Evolutionary conservation across 2,888 invertebrate species (phyloP).

Genomic region (Tipula unca): DNA sequence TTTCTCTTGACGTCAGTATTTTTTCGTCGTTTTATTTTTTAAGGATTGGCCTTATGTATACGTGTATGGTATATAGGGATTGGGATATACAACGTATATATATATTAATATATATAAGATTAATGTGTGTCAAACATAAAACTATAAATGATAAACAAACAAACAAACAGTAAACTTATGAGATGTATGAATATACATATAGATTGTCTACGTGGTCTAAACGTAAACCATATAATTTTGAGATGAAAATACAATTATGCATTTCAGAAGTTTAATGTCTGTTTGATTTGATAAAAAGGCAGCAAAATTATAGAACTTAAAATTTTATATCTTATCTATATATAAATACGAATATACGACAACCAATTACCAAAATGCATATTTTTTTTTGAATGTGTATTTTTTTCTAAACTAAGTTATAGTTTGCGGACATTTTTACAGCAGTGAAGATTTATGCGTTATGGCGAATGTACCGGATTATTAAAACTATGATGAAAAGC

Average conservation of each 20-base stretch:
- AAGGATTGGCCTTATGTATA: not conserved
- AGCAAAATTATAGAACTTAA: not conserved
- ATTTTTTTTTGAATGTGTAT: not conserved
- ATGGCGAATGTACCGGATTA: no score
- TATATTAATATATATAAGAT: not conserved
- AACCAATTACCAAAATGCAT: not conserved
- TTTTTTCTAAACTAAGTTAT: not conserved
- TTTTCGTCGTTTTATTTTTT: not conserved
- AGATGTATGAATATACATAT: not conserved
- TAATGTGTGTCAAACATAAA: not conserved
- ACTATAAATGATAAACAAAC: not conserved
- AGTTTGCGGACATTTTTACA: not conserved
- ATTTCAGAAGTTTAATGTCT: not conserved
- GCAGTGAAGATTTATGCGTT: no score
- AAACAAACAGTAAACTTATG: not conserved
- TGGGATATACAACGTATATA: not conserved
- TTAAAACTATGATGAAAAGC: no score
- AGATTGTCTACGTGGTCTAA: not conserved
- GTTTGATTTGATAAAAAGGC: not conserved
- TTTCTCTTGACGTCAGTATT: not conserved
- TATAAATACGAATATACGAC: not conserved
- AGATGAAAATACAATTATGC: not conserved
- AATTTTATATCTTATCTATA: not conserved
- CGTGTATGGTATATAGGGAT: not conserved
- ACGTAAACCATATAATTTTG: not conserved